Conservation (phyloP, 2,888 invertebrate genomes). For the Acanthosepion esculentum region DNA sequence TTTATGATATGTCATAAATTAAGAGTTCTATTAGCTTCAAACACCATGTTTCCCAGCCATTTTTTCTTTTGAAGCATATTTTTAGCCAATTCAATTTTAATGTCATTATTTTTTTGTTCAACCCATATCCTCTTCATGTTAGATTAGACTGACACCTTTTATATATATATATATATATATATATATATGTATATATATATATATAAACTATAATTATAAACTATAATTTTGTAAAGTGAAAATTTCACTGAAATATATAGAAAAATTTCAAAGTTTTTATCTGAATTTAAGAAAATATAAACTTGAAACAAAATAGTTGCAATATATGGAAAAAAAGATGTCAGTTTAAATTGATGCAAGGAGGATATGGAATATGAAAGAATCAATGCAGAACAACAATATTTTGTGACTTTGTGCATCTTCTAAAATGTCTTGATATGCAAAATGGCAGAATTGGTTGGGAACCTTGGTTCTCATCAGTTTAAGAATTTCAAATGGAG, state of each 20-base stretch:
- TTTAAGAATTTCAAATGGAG: background rate
- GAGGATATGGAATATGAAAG: background rate
- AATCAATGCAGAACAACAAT: background rate
- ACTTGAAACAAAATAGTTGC: no score
- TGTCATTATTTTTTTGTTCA: no score
- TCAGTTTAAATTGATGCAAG: background rate
- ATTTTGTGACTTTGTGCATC: no score
- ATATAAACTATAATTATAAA: background rate
- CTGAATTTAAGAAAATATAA: no score
- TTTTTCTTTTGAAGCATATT: background rate
- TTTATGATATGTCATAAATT: background rate
- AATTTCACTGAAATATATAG: no score
- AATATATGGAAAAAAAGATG: no score
- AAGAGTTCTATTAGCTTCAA: background rate
- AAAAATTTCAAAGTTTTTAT: no score
- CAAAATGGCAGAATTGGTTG: background rate
- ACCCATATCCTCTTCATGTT: no score
- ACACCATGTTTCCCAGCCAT: background rate
- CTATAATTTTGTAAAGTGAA: no score
- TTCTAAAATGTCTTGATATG: background rate
- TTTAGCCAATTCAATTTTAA: background rate
- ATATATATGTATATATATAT: background rate
- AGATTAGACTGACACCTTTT: background rate
- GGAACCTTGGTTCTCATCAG: conserved; percentile 11
- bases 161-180: background rate